Conservation (phyloP, 2,797 vertebrate genomes). For the Fratercula arctica region DNA sequence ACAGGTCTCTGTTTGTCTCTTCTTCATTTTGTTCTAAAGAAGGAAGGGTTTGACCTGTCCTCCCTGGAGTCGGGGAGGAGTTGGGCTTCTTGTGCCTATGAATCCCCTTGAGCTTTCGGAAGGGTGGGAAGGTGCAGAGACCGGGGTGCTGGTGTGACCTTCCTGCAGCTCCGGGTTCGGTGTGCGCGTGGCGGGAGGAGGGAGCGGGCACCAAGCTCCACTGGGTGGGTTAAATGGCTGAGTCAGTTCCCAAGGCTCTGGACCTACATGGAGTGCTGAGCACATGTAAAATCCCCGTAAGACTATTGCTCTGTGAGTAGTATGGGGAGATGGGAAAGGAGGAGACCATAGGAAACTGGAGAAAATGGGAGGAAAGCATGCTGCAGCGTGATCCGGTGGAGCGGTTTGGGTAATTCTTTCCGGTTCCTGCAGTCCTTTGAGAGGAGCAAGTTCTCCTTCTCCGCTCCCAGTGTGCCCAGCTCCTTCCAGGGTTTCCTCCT, state of each 20-base stretch:
- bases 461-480: not conserved
- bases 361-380: not conserved
- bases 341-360: not conserved
- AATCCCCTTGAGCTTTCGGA: not conserved
- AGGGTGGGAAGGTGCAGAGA: not conserved
- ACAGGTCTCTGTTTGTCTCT: slow-evolving; percentile 55
- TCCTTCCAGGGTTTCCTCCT: not conserved
- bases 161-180: not conserved
- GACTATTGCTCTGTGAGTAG: not conserved
- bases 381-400: not conserved
- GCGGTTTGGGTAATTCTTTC: not conserved
- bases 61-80: not conserved
- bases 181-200: not conserved
- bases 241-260: not conserved
- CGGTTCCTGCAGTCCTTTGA: not conserved
- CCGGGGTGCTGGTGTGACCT: not conserved
- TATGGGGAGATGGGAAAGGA: not conserved
- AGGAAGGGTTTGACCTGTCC: not conserved
- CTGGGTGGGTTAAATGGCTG: not conserved
- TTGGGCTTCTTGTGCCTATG: not conserved
- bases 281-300: not conserved
- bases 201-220: not conserved
- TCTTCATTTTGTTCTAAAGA: slow-evolving; percentile 31
- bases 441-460: not conserved
- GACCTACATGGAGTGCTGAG: not conserved